Evolutionary conservation across 64 coral and sea anemone species (phyloP), one percentile per base, ranked within the genome.

Genomic region (Actinia equina): DNA sequence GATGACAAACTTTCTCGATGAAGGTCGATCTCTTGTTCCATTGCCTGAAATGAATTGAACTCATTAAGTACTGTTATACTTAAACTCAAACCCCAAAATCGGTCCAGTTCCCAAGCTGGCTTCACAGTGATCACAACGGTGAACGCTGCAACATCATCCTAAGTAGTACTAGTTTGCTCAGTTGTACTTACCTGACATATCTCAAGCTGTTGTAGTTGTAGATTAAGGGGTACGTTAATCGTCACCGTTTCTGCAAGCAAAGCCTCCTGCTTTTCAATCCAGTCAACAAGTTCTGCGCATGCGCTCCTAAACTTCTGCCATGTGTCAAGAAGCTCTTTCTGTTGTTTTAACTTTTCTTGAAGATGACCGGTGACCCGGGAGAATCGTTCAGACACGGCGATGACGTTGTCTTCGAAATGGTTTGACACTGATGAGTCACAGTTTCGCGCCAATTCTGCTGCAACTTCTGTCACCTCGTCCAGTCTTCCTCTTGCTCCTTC

Each of bases 1-100:
- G 94, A 90, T 3, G 91, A 18, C 45, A 96, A 55, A 79, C 83
- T 85, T 56, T 96, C 91, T 60, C 88, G 94, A 58, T 96, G 94
- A 53, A 96, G 94, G 12, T 96, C 91, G 45, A 96, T 59, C 25
- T 96, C 94, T 84, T 96, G 87, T n/a, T 87, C 84, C 53, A 96
- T 25, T 89, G 87, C 88, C 94, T 96, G 41, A 3, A 82, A 85
- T 56, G 55, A 57, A 57, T 12, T 57, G 55, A 12, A 57, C 30
- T 37, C 30, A 37, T 37, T 37, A 37, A 37, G 30, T 1, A 37
- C 30, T 37, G 30, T 37, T 37, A 37, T 37, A 37, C 0, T 37
- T 37, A 37, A 37, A 37, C 30, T 37, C 30, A 37, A 37, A 37
- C 30, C 30, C 30, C 30, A 37, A 37, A 37, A 0, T 37, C 30